Evolutionary conservation across 2,113 vertebrate genomes (phyloP).

Genomic region (Arizona elegans): DNA sequence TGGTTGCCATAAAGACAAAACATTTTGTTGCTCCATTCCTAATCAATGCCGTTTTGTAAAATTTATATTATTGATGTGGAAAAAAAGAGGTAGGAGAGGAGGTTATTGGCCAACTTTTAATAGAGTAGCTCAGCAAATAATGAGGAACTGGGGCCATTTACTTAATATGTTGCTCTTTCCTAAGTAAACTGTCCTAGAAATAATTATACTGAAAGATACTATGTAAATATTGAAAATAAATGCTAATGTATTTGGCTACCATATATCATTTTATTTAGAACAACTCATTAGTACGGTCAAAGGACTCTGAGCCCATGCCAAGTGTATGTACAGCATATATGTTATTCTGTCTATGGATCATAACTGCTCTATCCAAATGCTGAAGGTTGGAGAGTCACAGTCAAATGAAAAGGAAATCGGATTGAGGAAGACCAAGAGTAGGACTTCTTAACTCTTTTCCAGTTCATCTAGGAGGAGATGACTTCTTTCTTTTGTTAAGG

Average conservation of each 20-base stretch:
- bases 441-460: not conserved
- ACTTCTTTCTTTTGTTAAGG: not conserved
- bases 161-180: not conserved
- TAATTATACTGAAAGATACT: not conserved
- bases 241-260: not conserved
- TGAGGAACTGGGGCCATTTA: too few species aligned
- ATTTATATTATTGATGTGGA: not conserved
- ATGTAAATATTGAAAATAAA: not conserved
- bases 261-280: not conserved
- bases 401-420: not conserved
- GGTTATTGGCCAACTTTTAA: not conserved
- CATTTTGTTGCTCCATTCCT: not conserved
- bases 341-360: not conserved
- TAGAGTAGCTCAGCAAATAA: not conserved
- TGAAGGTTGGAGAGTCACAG: not conserved
- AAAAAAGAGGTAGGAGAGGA: not conserved
- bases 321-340: not conserved
- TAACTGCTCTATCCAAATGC: not conserved
- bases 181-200: not conserved
- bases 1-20: not conserved
- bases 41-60: not conserved
- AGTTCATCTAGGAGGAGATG: not conserved
- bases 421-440: not conserved
- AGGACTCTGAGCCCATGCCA: not conserved
- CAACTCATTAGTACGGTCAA: not conserved